Evolutionary conservation across 2,888 invertebrate species (phyloP).

Genomic region (Pseudococcus longispinus): DNA sequence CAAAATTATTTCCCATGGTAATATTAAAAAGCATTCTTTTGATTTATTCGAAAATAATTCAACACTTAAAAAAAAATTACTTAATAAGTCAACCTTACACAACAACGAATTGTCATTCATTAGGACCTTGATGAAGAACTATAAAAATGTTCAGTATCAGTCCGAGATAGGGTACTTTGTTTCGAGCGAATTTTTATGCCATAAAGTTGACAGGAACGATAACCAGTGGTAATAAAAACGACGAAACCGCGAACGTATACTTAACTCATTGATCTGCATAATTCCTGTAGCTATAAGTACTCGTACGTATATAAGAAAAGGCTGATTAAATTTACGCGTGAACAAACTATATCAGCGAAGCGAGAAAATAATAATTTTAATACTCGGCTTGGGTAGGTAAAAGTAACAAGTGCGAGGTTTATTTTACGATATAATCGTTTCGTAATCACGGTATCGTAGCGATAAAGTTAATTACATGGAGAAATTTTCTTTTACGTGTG

Average conservation of each 20-base stretch:
- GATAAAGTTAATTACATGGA: conserved; percentile 11
- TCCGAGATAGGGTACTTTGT: too few species aligned
- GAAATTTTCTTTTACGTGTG: not conserved
- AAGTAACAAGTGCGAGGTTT: conserved; percentile 12
- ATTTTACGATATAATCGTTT: not conserved
- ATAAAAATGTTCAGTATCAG: too few species aligned
- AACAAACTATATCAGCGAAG: not conserved
- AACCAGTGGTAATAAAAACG: not conserved
- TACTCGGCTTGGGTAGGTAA: not conserved
- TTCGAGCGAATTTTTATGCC: too few species aligned
- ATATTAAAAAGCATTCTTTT: too few species aligned
- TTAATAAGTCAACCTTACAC: too few species aligned
- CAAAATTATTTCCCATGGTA: too few species aligned
- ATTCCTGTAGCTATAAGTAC: not conserved
- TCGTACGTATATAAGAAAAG: not conserved
- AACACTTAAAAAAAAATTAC: too few species aligned
- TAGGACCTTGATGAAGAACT: too few species aligned
- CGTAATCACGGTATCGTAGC: not conserved
- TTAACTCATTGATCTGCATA: not conserved
- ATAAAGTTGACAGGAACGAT: not conserved
- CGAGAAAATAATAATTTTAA: not conserved
- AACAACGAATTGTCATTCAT: too few species aligned
- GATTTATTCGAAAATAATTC: too few species aligned
- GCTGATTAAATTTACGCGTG: not conserved
- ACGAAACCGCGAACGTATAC: not conserved